Conservation (phyloP, 2,113 vertebrate genomes). For the Atrichornis clamosus region DNA sequence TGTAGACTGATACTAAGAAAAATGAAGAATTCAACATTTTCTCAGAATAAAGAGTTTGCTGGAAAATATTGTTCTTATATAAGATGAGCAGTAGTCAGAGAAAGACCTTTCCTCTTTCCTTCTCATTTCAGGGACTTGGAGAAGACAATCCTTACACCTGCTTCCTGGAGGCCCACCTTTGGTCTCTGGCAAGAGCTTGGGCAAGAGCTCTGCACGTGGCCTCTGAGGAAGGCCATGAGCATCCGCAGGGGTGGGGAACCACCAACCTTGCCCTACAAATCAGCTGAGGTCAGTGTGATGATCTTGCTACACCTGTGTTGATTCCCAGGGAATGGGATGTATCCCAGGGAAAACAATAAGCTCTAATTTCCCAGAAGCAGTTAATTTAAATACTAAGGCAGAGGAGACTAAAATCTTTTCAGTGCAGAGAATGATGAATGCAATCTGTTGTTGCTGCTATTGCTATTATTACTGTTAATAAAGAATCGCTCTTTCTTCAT, state of each 20-base stretch:
- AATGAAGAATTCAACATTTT: background rate
- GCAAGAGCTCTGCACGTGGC: background rate
- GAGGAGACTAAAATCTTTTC: background rate
- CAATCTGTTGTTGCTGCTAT: background rate
- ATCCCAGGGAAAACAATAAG: background rate
- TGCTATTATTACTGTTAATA: background rate
- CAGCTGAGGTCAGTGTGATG: background rate
- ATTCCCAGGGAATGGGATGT: background rate
- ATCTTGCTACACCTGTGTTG: background rate
- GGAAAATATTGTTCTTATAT: background rate
- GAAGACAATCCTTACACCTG: background rate
- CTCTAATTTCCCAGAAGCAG: background rate
- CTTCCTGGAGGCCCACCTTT: background rate
- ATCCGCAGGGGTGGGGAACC: background rate
- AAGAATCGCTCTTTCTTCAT: background rate
- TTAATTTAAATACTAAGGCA: background rate
- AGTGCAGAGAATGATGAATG: background rate
- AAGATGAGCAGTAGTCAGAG: background rate
- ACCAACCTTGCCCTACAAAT: accelerated
- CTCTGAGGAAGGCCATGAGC: background rate
- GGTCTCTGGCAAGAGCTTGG: background rate
- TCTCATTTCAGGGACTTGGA: background rate
- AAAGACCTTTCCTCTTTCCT: background rate
- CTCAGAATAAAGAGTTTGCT: background rate
- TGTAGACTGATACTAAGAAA: background rate